phyloP scores from a whole-genome alignment of 2,797 vertebrate genomes.

The Rhinoraja longicauda region DNA sequence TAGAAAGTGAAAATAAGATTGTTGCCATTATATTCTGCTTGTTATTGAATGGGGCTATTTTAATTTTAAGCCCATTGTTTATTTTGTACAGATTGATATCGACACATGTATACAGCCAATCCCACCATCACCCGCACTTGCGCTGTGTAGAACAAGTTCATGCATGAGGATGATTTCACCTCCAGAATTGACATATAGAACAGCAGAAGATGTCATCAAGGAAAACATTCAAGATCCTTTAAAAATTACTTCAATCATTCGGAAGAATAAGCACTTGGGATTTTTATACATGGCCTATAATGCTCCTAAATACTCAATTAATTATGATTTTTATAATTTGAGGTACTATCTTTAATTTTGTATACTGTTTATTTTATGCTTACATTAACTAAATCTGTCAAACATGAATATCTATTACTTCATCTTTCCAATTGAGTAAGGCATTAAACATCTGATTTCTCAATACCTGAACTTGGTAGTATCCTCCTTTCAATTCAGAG shows the following conservation, averaged over 20 bases:
- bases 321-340: slow-evolving; percentile 61
- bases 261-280: slow-evolving; percentile 60
- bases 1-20: neutral
- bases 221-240: slow-evolving; percentile 54
- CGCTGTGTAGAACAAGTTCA: slow-evolving; percentile 45
- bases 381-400: neutral
- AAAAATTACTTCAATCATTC: slow-evolving; percentile 58
- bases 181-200: slow-evolving; percentile 45
- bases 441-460: neutral
- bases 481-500: neutral
- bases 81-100: slow-evolving; percentile 45
- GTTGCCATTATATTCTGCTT: neutral
- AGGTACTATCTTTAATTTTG: slow-evolving; percentile 53
- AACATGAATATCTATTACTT: neutral
- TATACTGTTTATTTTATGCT: slow-evolving; percentile 38
- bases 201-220: slow-evolving; percentile 57
- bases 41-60: neutral
- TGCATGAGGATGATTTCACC: slow-evolving; percentile 41
- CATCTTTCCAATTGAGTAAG: neutral
- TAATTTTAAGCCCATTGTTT: neutral
- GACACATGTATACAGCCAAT: slow-evolving; percentile 42
- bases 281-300: slow-evolving; percentile 63
- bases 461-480: neutral
- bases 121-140: slow-evolving; percentile 49
- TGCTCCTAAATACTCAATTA: slow-evolving; percentile 56